Conservation (phyloP, 2,797 vertebrate species). For the Huso huso region DNA sequence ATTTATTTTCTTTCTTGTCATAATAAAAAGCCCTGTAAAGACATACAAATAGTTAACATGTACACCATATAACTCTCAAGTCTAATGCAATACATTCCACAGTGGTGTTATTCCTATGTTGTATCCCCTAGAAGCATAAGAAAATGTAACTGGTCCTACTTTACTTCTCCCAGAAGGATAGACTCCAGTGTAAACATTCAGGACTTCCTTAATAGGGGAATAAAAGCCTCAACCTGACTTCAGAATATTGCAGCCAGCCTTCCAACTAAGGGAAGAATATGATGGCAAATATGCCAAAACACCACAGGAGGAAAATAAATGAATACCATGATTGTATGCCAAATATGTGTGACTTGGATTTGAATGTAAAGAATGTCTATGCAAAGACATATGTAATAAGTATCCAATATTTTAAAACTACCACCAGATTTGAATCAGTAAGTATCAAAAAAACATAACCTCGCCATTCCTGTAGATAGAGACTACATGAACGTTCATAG, state of each 20-base stretch:
- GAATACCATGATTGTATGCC: background rate
- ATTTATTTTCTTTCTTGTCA: conserved; percentile 87
- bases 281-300: background rate
- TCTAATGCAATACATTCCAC: no score
- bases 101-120: no score
- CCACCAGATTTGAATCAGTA: background rate
- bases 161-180: no score
- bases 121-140: no score
- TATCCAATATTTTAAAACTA: no score
- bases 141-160: no score
- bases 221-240: background rate
- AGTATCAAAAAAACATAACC: background rate
- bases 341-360: background rate
- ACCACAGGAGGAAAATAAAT: background rate
- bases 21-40: conserved; percentile 87
- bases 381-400: no score
- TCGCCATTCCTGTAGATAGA: no score
- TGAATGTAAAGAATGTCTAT: background rate
- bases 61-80: no score
- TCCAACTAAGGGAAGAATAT: background rate
- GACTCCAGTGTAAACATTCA: background rate
- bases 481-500: no score
- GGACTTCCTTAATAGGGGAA: background rate
- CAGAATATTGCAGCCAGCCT: background rate
- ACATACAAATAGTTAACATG: conserved; percentile 33